A percentile compares a stretch with the other conserved stretches of the same genome.
Evolutionary conservation across 1,140 invertebrate genomes (phyloP).

Genomic region (Macrocentrus cingulum): DNA sequence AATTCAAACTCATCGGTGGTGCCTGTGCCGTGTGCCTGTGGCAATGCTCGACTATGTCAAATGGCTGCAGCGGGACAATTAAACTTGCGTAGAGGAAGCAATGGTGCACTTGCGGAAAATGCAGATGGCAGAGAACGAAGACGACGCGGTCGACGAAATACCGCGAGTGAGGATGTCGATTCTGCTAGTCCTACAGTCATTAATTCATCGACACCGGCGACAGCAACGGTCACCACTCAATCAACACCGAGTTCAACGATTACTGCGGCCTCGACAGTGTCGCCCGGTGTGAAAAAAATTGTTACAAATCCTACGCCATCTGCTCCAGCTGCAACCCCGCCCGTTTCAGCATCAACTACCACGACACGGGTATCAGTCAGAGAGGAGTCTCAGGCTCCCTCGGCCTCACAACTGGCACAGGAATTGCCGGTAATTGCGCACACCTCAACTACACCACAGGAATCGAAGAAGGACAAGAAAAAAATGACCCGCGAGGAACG

Average conservation of each 20-base stretch:
- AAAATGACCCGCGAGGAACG: constrained; percentile 86
- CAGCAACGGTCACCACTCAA: constrained; percentile 46
- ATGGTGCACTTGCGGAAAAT: constrained; percentile 48
- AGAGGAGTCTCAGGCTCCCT: constrained; percentile 17
- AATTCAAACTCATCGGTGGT: constrained; percentile 38
- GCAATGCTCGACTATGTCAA: constrained; percentile 58
- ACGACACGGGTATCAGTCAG: neutral
- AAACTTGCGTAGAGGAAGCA: constrained; percentile 33
- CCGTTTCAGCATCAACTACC: constrained; percentile 2
- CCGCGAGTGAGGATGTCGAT: constrained; percentile 43
- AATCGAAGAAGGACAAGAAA: constrained; percentile 63
- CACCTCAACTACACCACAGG: constrained; percentile 52
- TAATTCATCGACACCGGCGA: constrained; percentile 40
- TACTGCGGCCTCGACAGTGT: constrained; percentile 3
- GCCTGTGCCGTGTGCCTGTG: constrained; percentile 53
- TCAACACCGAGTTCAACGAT: constrained; percentile 22
- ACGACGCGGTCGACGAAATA: constrained; percentile 51
- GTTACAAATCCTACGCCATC: neutral
- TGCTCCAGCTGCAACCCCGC: constrained; percentile 25
- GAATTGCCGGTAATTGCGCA: constrained; percentile 39
- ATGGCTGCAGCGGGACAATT: constrained; percentile 41
- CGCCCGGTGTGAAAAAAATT: constrained; percentile 21
- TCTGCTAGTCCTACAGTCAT: constrained; percentile 31
- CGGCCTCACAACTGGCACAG: neutral
- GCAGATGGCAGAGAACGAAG: constrained; percentile 51